A percentile compares a stretch with the other conserved stretches of the same genome.
Conservation (phyloP, 1,140 invertebrate genomes). For the Coptotermes formosanus region DNA sequence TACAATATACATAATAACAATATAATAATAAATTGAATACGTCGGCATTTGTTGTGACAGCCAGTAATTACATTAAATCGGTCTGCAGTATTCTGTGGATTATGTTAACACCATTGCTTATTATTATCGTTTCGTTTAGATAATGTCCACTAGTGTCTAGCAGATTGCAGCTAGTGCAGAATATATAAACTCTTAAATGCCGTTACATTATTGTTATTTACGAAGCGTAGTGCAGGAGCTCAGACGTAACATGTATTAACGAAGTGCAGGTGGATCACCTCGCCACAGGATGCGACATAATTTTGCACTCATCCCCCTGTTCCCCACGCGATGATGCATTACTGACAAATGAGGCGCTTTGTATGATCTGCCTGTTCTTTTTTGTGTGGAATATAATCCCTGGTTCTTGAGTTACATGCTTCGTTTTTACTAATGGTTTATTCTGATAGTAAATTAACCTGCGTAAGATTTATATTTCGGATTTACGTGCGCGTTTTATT, state of each 20-base stretch:
- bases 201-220: background rate
- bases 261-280: background rate
- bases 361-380: background rate
- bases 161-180: too few relatives aligned
- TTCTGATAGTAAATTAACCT: background rate
- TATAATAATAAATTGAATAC: too few relatives aligned
- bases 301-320: background rate
- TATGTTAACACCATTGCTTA: too few relatives aligned
- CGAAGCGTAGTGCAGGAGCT: background rate
- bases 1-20: too few relatives aligned
- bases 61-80: too few relatives aligned
- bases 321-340: background rate
- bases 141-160: background rate
- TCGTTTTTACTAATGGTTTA: background rate
- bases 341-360: slow-evolving; percentile 1
- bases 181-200: too few relatives aligned
- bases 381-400: background rate
- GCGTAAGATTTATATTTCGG: background rate
- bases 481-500: background rate
- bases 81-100: too few relatives aligned
- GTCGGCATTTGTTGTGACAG: too few relatives aligned
- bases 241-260: background rate
- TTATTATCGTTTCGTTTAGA: too few relatives aligned
- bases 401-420: background rate
- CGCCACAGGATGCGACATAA: background rate